Percentiles rank a stretch among this genome's conserved stretches.
phyloP scores from a whole-genome alignment of 2,113 vertebrate species.

The Limnothrissa miodon region DNA sequence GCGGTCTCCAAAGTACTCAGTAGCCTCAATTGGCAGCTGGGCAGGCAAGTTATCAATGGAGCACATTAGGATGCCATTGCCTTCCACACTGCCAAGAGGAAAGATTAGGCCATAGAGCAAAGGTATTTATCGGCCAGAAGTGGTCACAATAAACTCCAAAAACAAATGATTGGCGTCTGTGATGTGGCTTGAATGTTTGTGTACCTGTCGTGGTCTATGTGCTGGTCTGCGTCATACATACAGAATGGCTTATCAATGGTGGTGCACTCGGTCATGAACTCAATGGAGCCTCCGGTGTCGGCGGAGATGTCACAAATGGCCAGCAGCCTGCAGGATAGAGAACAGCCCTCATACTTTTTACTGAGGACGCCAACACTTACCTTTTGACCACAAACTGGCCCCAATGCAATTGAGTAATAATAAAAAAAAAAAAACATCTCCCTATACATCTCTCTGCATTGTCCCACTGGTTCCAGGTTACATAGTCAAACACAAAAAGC shows the following conservation, averaged over 20 bases:
- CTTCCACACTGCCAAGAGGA: conserved; percentile 81
- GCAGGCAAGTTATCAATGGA: conserved; percentile 97
- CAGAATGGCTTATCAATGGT: conserved; percentile 96
- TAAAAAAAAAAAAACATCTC: no score
- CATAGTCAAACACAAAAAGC: no score
- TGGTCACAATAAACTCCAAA: not conserved
- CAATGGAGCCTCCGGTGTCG: conserved; percentile 92
- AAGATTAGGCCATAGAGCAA: conserved; percentile 25
- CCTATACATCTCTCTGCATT: no score
- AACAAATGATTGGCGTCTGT: not conserved
- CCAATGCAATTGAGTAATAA: no score
- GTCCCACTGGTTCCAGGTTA: no score
- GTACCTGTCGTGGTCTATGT: conserved; percentile 92
- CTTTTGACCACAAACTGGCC: not conserved
- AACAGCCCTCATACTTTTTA: not conserved
- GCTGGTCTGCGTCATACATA: conserved; percentile 94
- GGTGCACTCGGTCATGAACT: conserved; percentile 95
- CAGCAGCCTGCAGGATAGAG: conserved; percentile 74
- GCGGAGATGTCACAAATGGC: conserved; percentile 98
- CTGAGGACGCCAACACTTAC: no score
- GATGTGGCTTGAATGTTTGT: conserved; percentile 28
- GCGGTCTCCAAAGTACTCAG: conserved; percentile 94
- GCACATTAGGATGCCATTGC: conserved; percentile 95
- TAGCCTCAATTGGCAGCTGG: conserved; percentile 94
- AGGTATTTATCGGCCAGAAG: not conserved